Conservation (phyloP, 2,113 vertebrate species). For the Bungarus multicinctus region DNA sequence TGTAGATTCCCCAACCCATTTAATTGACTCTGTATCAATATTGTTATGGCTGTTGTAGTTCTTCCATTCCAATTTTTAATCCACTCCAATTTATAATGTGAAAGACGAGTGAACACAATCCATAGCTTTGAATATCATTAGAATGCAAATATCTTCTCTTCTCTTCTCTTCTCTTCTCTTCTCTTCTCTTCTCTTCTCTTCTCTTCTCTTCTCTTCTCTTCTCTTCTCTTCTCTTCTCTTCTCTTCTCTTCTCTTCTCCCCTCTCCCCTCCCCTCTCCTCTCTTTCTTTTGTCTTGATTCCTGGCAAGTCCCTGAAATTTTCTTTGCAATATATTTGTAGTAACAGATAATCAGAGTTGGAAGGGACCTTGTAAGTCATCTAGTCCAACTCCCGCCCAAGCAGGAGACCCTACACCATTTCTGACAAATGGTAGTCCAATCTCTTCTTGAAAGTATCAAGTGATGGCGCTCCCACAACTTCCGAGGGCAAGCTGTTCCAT, state of each 20-base stretch:
- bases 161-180: neutral
- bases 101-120: neutral
- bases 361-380: too few relatives aligned
- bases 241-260: too few relatives aligned
- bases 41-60: neutral
- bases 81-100: neutral
- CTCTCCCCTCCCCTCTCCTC: rapidly evolving
- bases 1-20: neutral
- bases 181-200: neutral
- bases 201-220: neutral
- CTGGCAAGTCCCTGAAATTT: neutral
- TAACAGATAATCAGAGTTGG: too few relatives aligned
- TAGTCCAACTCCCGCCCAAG: too few relatives aligned
- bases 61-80: neutral
- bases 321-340: neutral
- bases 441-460: too few relatives aligned
- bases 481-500: too few relatives aligned
- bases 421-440: too few relatives aligned
- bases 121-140: neutral
- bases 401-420: too few relatives aligned
- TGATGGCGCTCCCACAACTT: too few relatives aligned
- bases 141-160: neutral
- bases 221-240: neutral
- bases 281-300: neutral
- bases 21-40: neutral